These are phyloP conservation scores for Lasiurus borealis DNA, from an alignment of 2,113 vertebrate species.

Conservation along the genomic window DNA sequence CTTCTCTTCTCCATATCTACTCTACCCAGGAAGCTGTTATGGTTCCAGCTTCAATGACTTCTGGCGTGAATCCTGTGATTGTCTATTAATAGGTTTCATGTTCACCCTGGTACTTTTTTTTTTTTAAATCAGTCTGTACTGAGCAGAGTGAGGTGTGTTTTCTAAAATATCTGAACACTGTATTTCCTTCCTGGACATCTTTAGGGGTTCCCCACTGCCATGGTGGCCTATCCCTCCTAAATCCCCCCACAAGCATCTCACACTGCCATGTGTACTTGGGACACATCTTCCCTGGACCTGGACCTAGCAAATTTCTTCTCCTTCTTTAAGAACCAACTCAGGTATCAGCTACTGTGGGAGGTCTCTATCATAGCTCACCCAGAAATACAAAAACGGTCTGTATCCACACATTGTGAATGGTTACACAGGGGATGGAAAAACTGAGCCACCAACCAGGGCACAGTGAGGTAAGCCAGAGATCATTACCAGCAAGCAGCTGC, in stretches of 20 bases:
- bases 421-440: conserved; percentile 3
- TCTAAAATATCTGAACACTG: neutral
- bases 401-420: neutral
- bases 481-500: neutral
- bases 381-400: conserved; percentile 8
- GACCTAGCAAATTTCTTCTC: neutral
- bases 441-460: neutral
- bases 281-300: neutral
- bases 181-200: neutral
- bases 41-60: neutral
- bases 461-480: neutral
- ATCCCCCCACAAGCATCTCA: neutral
- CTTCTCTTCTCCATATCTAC: neutral
- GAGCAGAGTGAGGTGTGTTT: neutral
- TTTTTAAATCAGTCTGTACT: neutral
- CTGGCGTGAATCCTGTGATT: neutral
- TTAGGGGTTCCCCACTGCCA: neutral
- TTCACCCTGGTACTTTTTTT: neutral
- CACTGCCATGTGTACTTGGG: neutral
- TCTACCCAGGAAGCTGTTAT: neutral
- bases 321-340: conserved; percentile 2
- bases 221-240: neutral
- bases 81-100: neutral
- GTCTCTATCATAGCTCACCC: neutral
- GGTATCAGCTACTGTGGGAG: neutral